A percentile compares a stretch with the other conserved stretches of the same genome.
phyloP scores from a whole-genome alignment of 1,140 invertebrate species.

The Drosophila erecta region DNA sequence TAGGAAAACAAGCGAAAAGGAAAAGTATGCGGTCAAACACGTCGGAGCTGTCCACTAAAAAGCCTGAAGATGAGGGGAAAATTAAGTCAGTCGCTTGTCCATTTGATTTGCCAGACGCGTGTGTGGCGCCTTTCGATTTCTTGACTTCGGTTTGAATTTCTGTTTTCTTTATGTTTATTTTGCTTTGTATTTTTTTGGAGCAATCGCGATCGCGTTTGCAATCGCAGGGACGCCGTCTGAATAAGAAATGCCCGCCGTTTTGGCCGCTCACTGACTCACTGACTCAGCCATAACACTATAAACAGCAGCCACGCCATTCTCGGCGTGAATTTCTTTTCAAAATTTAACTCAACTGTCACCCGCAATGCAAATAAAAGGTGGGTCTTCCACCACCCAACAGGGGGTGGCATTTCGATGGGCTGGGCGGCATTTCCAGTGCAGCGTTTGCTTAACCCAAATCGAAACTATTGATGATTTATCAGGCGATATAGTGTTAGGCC shows the following conservation, averaged over 20 bases:
- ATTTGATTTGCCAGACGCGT: conserved; percentile 77
- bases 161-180: background rate
- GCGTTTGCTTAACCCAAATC: conserved; percentile 64
- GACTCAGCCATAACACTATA: conserved; percentile 9
- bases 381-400: conserved; percentile 8
- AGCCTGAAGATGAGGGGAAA: conserved; percentile 19
- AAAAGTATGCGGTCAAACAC: conserved; percentile 29
- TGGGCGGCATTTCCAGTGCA: conserved; percentile 21
- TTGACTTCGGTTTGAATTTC: conserved; percentile 17
- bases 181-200: conserved; percentile 7
- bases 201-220: conserved; percentile 63
- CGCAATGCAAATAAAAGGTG: conserved; percentile 74
- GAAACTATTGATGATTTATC: conserved; percentile 42
- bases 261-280: conserved; percentile 48
- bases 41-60: conserved; percentile 9
- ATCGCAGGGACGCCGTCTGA: conserved; percentile 64
- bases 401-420: conserved; percentile 1
- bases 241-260: conserved; percentile 61
- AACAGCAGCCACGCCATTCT: conserved; percentile 48
- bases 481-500: conserved; percentile 40
- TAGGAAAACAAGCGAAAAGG: background rate
- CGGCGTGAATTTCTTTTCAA: conserved; percentile 71
- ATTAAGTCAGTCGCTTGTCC: conserved; percentile 62
- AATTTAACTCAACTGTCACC: conserved; percentile 60
- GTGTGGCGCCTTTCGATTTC: conserved; percentile 76